A percentile compares a stretch with the other conserved stretches of the same genome.
Conservation (phyloP, 2,888 invertebrate genomes). For the Diploptera punctata region DNA sequence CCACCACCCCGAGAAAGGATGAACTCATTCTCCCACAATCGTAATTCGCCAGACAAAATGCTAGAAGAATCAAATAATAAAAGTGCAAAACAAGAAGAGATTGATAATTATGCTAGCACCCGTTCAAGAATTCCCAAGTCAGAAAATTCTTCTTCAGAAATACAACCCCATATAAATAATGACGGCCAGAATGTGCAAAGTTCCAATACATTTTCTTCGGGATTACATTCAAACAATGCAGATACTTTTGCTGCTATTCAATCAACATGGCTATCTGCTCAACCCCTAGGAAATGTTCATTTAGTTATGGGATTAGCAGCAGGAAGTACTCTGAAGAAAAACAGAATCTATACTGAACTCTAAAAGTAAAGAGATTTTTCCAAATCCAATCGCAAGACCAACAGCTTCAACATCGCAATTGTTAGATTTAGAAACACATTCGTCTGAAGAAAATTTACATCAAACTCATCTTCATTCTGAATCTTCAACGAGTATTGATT, state of each 20-base stretch:
- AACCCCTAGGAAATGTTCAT: neutral
- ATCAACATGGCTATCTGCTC: neutral
- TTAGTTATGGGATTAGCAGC: conserved; percentile 1
- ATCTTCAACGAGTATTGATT: neutral
- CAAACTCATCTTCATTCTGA: neutral
- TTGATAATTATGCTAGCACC: neutral
- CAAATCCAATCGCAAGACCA: neutral
- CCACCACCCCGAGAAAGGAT: conserved; percentile 3
- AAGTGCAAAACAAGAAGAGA: neutral
- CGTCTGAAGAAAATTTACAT: neutral
- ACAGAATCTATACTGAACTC: neutral
- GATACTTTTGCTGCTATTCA: neutral
- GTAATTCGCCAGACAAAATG: neutral
- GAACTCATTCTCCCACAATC: neutral
- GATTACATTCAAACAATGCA: neutral
- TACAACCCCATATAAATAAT: neutral
- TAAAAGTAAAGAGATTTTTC: neutral
- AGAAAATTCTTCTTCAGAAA: neutral
- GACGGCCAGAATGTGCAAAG: neutral
- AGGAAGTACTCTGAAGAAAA: neutral
- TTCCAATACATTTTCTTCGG: neutral
- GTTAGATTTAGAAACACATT: neutral
- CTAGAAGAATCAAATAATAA: neutral
- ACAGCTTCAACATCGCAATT: neutral
- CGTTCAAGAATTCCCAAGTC: neutral